Percentiles rank a stretch among this genome's conserved stretches.
Evolutionary conservation across 2,888 invertebrate species (phyloP).

Genomic region (Conistra vaccinii): DNA sequence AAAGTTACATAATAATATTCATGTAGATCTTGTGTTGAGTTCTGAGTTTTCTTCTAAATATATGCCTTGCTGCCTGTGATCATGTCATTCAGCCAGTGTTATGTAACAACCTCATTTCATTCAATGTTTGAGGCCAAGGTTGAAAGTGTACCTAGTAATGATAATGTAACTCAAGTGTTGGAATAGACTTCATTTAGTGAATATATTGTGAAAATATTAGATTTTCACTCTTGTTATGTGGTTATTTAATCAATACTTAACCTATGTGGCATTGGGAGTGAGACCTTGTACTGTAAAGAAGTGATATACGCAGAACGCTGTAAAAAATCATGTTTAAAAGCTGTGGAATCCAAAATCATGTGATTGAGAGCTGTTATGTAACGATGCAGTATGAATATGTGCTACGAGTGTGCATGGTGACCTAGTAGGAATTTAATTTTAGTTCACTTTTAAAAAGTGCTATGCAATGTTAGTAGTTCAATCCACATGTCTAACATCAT

Average conservation of each 20-base stretch:
- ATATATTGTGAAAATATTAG: conserved; percentile 59
- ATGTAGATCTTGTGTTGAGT: conserved; percentile 52
- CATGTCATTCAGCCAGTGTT: conserved; percentile 77
- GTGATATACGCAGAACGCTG: conserved; percentile 69
- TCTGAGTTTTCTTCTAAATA: conserved; percentile 65
- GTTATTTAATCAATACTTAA: conserved; percentile 66
- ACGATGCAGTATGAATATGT: conserved; percentile 76
- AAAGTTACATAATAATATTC: conserved; percentile 65
- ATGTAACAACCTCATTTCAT: conserved; percentile 82
- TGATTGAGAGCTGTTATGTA: conserved; percentile 86
- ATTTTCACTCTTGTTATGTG: conserved; percentile 61
- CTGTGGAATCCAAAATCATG: conserved; percentile 83
- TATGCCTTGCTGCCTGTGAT: conserved; percentile 63
- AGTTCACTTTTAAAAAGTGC: conserved; percentile 75
- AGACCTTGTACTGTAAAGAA: conserved; percentile 74
- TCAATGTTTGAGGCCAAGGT: conserved; percentile 81
- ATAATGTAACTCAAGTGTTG: conserved; percentile 50
- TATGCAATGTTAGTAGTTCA: conserved; percentile 71
- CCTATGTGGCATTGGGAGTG: conserved; percentile 73
- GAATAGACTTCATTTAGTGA: conserved; percentile 57
- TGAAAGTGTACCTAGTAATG: conserved; percentile 52
- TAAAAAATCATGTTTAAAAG: conserved; percentile 72
- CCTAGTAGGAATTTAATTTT: conserved; percentile 72
- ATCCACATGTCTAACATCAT: conserved; percentile 64
- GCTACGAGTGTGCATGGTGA: conserved; percentile 77